These are phyloP conservation scores for Drosophila meridionalis DNA, from an alignment of 2,888 invertebrate species.

Conservation along the genomic window DNA sequence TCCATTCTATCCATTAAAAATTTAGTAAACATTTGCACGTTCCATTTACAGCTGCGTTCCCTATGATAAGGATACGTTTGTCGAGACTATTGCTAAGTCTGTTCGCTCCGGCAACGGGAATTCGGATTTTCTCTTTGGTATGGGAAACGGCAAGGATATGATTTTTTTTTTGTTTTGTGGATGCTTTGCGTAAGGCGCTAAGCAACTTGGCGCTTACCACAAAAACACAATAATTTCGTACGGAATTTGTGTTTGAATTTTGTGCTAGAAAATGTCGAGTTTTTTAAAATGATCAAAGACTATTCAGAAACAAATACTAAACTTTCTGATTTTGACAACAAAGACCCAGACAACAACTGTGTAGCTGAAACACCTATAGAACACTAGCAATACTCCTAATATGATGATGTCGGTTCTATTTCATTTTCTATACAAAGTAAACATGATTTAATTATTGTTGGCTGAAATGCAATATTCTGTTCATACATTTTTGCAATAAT, in stretches of 20 bases:
- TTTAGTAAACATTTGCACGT: conserved; percentile 52
- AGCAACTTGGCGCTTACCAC: conserved; percentile 54
- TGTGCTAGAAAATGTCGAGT: conserved; percentile 61
- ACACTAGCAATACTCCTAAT: background rate
- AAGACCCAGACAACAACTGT: conserved; percentile 8
- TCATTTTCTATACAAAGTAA: background rate
- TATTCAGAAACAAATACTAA: conserved; percentile 41
- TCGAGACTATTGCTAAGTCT: background rate
- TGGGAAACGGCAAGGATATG: conserved; percentile 25
- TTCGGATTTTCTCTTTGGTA: too few relatives aligned
- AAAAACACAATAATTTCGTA: conserved; percentile 71
- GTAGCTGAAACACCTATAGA: background rate
- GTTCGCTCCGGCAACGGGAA: background rate
- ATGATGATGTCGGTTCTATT: background rate
- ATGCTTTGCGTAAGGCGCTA: conserved; percentile 43
- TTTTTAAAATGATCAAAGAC: conserved; percentile 50
- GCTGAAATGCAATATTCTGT: too few relatives aligned
- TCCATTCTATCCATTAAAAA: conserved; percentile 64
- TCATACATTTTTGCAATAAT: too few relatives aligned
- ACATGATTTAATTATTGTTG: background rate
- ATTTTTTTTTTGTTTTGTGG: conserved; percentile 27
- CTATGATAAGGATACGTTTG: conserved; percentile 9
- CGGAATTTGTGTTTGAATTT: conserved; percentile 67
- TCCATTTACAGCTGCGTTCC: conserved; percentile 52
- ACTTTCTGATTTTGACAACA: conserved; percentile 50